Base-by-base conservation (phyloP, 2,888 invertebrate genomes). In the Campoplex capitator region DNA sequence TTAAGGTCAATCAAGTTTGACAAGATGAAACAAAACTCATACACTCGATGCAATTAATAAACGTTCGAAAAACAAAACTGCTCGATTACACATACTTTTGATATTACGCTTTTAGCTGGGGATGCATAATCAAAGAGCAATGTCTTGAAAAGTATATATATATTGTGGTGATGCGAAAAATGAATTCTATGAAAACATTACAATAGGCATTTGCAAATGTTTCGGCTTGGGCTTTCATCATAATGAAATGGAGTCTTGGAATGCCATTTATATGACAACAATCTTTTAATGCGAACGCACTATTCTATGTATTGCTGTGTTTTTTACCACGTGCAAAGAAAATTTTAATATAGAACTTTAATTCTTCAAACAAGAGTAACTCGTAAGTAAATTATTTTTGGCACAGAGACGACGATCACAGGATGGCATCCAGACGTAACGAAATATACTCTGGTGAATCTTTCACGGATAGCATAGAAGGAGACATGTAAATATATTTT, bases 311-410 rank as follows among this genome's bases (percentile, higher is more conserved):
- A 45, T 13, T 45, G 2, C 13, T 45, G 45, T 38, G 13, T 13
- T 45, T 45, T 45, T 11, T 13, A 45, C 45, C 42, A 42, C 51
- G 54, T 56, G 38, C 18, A 1, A 68, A 56, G 78, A 3, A 78
- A 54, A 56, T 56, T 68, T 38, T 2, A 18, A 48, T 32, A 65
- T 23, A 67, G 35, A 9, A 54, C 35, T 7, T 45, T 18, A 58
- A 79, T 23, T 28, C n/a, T 42, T 38, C 73, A 23, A 35, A 35
- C 28, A 8, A 68, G 68, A 56, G 54, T 56, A 38, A 48, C 45
- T 76, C 32, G 9, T 28, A n/a, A 65, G 67, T 62, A 54, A 85
- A 85, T 85, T 83, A 78, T 78, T 78, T 79, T 83, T 75, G 70
- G 51, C 74, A 35, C 73, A 74, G 81, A 65, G 23, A 62, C 13